Evolutionary conservation across 2,888 invertebrate genomes (phyloP).

Genomic region (Drosophila nr. perissopoda): DNA sequence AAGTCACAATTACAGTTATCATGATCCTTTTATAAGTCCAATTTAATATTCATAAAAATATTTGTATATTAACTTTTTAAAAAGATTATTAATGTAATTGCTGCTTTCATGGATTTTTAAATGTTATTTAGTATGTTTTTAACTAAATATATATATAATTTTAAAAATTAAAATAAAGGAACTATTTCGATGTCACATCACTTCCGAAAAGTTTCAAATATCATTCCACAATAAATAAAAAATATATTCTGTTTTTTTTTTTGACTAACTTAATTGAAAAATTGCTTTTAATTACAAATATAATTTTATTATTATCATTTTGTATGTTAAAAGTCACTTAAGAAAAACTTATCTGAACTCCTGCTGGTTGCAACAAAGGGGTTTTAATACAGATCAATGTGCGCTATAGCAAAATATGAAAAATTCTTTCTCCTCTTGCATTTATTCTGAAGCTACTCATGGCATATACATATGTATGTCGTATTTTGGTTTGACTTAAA

Average conservation of each 20-base stretch:
- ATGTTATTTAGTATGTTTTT: background rate
- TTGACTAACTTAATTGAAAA: background rate
- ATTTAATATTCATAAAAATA: background rate
- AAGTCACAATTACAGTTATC: background rate
- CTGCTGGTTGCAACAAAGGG: background rate
- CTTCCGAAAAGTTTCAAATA: background rate
- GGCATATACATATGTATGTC: background rate
- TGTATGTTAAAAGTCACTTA: background rate
- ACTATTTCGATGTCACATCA: background rate
- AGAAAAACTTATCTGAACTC: background rate
- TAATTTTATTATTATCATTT: background rate
- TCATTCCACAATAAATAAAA: background rate
- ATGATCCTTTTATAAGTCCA: background rate
- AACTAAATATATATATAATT: background rate
- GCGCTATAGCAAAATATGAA: background rate
- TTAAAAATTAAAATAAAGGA: background rate
- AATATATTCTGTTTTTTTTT: background rate
- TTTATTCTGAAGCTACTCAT: background rate
- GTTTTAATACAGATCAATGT: background rate
- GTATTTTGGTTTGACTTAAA: background rate
- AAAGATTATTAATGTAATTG: background rate
- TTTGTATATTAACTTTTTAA: background rate
- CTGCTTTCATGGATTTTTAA: background rate
- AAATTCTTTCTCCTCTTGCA: background rate
- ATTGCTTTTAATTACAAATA: background rate